Base-by-base conservation (phyloP, 2,888 invertebrate genomes). In the Thysanoteuthis rhombus region DNA sequence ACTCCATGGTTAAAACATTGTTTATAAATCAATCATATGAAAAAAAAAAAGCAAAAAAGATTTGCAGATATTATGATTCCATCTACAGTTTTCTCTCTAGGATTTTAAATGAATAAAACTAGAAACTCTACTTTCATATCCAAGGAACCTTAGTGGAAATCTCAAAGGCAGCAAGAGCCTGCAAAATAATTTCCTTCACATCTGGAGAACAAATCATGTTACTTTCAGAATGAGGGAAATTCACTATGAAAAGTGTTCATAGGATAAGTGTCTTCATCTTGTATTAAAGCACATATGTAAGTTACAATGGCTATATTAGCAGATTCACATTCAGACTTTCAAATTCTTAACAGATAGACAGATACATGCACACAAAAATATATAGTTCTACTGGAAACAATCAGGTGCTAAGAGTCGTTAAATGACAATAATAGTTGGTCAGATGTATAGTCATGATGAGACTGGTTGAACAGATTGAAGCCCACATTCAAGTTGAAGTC, bases 381-480 rank as follows among this genome's bases (percentile, higher is more conserved):
- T 36, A 75, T 75, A 75, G 75, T 36, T 75, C 75, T 75, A 75
- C 75, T 16, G 36, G n/a, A 75, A 75, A 75, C n/a, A 36, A n/a
- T n/a, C n/a, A 75, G 12, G 75, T 12, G 36, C n/a, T 75, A 75
- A 75, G n/a, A 75, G n/a, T 75, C 19, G 12, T 16, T 36, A 36
- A n/a, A 75, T n/a, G n/a, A 75, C 75, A n/a, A 75, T 58, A 58
- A 58, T 75, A 75, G 10, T 75, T 75, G 75, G 75, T 75, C 75
- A 75, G 75, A n/a, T 75, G 75, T 75, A 75, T 75, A n/a, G 92
- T 92, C 92, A 92, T 92, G 92, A 40, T 92, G 92, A 42, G 92
- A 45, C 42, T 92, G 92, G 92, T 92, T 92, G 92, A 92, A 92
- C 92, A 92, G 92, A 92, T 92, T 25, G 92, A 92, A 45, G 92